Evolutionary conservation across 1,140 invertebrate species (phyloP), one percentile per base, ranked within the genome.

Genomic region (Schlechtendalia chinensis): DNA sequence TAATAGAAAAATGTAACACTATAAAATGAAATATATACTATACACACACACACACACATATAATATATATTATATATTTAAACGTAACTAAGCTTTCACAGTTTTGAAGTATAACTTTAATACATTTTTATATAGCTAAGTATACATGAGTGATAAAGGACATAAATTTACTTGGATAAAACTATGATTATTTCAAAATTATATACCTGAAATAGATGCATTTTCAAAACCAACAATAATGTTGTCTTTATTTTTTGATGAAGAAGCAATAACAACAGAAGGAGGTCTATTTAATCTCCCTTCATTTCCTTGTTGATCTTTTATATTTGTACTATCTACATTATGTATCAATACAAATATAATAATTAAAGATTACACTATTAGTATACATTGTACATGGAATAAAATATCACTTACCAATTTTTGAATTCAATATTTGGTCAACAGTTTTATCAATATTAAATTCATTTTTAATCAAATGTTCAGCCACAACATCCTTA

Each of bases 221-320:
- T 79, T 79, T 79, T 39, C 75, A 79, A 79, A 79, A 47, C 75
- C 75, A 61, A 79, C 75, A 47, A 59, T 63, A 14, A 79, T 79
- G 39, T 32, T 79, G 16, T 79, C 75, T 79, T 63, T 79, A 79
- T 79, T 79, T 79, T 79, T 79, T 19, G 75, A 59, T 50, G 75
- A 79, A n/a, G 75, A 79, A 61, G 75, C 75, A 79, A 79, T 45
- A 50, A 79, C 56, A 12, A 79, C 24, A 47, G 75, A 27, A 61
- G 74, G 74, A 63, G 75, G 75, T 12, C 58, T 79, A 61, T 32
- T 77, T 19, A 24, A 24, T 1, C 12, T 45, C 4, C 22, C 32
- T 10, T 59, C 56, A 79, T 16, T n/a, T 29, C 58, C 39, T 29
- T 45, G 56, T 17, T 22, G 24, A 27, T 77, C 74, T 17, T 58